Base-by-base conservation (phyloP, 2,113 vertebrate genomes). In the Cyanoderma ruficeps region DNA sequence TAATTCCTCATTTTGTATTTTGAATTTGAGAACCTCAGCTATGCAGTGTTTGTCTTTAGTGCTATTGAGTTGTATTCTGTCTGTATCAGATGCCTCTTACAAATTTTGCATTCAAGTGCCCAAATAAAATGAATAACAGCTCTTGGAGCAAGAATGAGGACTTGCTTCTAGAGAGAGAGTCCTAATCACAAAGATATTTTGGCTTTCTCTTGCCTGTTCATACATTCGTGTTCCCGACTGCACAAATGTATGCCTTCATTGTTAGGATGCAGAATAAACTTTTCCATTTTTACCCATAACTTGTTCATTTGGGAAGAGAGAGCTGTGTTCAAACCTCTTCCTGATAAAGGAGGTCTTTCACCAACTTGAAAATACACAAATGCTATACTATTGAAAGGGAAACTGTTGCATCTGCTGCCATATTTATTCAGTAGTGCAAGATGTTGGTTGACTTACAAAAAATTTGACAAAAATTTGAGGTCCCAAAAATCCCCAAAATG, bases 91-190 rank as follows among this genome's bases (percentile, higher is more conserved):
- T 85, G 46, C 55, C 35, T 82, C 52, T 72, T 83, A 70, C 2
- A 19, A 91, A 81, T 90, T 90, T 88, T 92, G 35, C 68, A 83
- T 88, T 77, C 25, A 17, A 70, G 59, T 37, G 8, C 64, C 72
- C 74, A 83, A 93, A 88, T 77, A 70, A 94, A 95, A 92, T 92
- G 50, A 37, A 69, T 20, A 90, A 60, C 53, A 72, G n/a, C 55
- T 46, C 71, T 77, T 80, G 46, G 67, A 94, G 75, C 63, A 63
- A 83, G 78, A 90, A 68, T 1, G 13, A 90, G 53, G 67, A 72
- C 89, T 88, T 96, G 31, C n/a, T 33, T 69, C 28, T 76, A 41
- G 61, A 85, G 20, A 49, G 20, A 44, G 15, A 37, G 39, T 79
- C 27, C 44, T 86, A 56, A 89, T 87, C 44, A 41, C 28, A 60